A percentile compares a stretch with the other conserved stretches of the same genome.
phyloP scores from a whole-genome alignment of 37 sponge, comb jelly and placozoan species.

The Ianthella basta region DNA sequence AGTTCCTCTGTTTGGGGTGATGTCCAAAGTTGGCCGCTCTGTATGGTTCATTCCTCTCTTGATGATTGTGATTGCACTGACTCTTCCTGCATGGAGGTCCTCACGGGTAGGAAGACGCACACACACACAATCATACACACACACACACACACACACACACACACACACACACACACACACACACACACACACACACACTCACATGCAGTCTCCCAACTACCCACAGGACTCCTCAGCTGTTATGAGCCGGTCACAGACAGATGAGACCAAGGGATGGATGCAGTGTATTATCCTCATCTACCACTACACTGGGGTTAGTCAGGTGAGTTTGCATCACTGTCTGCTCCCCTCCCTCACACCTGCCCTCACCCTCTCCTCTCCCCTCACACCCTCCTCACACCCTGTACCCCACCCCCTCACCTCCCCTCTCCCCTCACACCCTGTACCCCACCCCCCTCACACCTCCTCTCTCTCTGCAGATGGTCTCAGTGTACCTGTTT shows the following conservation, averaged over 20 bases:
- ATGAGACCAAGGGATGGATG: slow-evolving; percentile 41
- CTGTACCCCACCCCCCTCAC: too few species aligned
- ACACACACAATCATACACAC: slow-evolving; percentile 7
- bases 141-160: not conserved
- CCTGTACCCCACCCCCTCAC: not conserved
- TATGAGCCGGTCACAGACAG: slow-evolving; percentile 30
- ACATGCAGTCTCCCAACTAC: not conserved
- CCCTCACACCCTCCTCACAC: not conserved
- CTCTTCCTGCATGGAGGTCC: not conserved
- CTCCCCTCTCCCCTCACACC: not conserved
- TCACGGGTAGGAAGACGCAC: not conserved
- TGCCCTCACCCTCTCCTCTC: not conserved
- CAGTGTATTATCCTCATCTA: slow-evolving; percentile 28
- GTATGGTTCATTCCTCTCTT: not conserved
- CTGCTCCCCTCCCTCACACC: not conserved
- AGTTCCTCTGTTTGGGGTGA: not conserved
- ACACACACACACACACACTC: slow-evolving; percentile 7
- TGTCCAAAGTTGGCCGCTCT: not conserved
- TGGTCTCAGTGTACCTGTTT: slow-evolving; percentile 9
- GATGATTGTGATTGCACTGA: not conserved
- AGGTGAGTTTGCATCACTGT: not conserved
- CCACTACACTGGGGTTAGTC: slow-evolving; percentile 25
- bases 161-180: not conserved
- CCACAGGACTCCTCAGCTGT: not conserved
- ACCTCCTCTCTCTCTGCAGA: not conserved